phyloP scores from a whole-genome alignment of 2,888 invertebrate genomes.

The Capitulum mitella region DNA sequence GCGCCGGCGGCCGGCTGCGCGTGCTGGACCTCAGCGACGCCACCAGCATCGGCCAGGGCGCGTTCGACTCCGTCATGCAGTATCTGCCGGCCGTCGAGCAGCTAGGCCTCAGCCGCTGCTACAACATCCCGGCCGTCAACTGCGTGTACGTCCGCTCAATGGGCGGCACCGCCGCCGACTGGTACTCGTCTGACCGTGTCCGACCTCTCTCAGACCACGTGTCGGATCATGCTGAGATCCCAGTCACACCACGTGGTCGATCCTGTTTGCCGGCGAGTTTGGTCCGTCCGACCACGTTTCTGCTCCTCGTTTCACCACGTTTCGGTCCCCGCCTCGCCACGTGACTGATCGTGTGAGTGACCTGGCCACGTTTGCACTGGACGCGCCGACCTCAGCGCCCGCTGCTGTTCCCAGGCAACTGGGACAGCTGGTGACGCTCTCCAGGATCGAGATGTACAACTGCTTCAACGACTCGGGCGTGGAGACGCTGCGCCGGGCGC shows the following conservation, averaged over 20 bases:
- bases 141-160: conserved; percentile 57
- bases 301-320: no score
- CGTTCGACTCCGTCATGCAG: conserved; percentile 11
- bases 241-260: no score
- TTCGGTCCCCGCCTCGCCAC: no score
- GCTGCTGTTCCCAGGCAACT: conserved; percentile 3
- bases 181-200: no score
- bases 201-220: no score
- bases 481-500: conserved; percentile 38
- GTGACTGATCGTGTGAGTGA: no score
- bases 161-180: not conserved
- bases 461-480: conserved; percentile 20
- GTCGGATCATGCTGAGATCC: no score
- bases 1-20: not conserved
- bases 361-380: no score
- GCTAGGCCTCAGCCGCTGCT: conserved; percentile 71
- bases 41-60: not conserved
- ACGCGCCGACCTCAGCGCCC: no score
- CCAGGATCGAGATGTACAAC: not conserved
- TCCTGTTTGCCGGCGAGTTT: no score
- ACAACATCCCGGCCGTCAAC: conserved; percentile 61
- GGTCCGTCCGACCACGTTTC: no score
- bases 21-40: conserved; percentile 24
- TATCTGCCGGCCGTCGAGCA: conserved; percentile 44
- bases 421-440: not conserved